Evolutionary conservation across 1,140 invertebrate species (phyloP).

Genomic region (Neodiprion lecontei): DNA sequence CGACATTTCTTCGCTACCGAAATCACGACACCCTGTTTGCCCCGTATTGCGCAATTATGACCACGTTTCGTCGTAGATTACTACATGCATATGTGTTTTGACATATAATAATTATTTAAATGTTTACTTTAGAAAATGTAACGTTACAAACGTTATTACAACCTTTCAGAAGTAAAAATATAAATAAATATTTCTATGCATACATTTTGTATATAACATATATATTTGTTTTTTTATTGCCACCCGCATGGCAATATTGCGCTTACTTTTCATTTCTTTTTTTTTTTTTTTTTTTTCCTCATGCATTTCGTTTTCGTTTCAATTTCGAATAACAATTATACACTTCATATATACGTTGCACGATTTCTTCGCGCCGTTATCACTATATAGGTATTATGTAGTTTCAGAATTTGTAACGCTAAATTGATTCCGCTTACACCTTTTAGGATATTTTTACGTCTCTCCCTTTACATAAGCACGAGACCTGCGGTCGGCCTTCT

Average conservation of each 20-base stretch:
- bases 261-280: background rate
- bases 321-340: background rate
- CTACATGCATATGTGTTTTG: background rate
- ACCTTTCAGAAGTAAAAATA: constrained; percentile 55
- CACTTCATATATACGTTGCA: too few species aligned
- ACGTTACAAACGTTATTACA: constrained; percentile 49
- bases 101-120: constrained; percentile 36
- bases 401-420: too few species aligned
- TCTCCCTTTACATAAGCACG: background rate
- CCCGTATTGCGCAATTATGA: background rate
- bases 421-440: too few species aligned
- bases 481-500: background rate
- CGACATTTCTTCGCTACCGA: too few species aligned
- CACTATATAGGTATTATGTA: too few species aligned
- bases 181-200: constrained; percentile 46
- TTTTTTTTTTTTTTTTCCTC: constrained; percentile 14
- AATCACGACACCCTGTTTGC: too few species aligned
- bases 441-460: background rate
- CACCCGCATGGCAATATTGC: constrained; percentile 18
- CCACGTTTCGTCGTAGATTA: constrained; percentile 10
- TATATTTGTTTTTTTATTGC: constrained; percentile 25
- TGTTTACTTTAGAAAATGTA: constrained; percentile 56
- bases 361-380: too few species aligned
- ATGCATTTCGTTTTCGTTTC: constrained; percentile 6
- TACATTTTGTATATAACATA: constrained; percentile 21